A percentile compares a stretch with the other conserved stretches of the same genome.
phyloP scores from a whole-genome alignment of 2,888 invertebrate genomes.

The Ormyrus thymus region DNA sequence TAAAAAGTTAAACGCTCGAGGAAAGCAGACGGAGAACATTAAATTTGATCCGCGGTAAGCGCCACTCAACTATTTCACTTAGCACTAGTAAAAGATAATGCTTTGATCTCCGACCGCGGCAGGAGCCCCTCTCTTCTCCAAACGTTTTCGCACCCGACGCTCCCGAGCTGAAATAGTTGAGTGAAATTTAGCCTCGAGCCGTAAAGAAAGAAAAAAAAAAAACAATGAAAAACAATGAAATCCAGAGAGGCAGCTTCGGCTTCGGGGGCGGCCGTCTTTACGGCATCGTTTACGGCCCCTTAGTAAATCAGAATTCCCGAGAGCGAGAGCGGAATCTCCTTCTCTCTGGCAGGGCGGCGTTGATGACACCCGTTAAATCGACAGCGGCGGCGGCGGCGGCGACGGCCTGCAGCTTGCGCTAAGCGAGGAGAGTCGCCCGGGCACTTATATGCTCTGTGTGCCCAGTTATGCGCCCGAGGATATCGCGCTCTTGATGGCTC shows the following conservation, averaged over 20 bases:
- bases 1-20: too few species aligned
- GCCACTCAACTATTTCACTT: too few species aligned
- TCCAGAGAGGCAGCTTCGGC: background rate
- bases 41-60: too few species aligned
- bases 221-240: conserved; percentile 12
- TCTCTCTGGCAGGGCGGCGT: conserved; percentile 2
- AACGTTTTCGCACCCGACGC: background rate
- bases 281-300: conserved; percentile 34
- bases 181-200: background rate
- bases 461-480: conserved; percentile 36
- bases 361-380: conserved; percentile 52
- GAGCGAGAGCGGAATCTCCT: conserved; percentile 23
- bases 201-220: conserved; percentile 3
- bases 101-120: too few species aligned
- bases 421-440: conserved; percentile 13
- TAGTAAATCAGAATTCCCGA: conserved; percentile 48
- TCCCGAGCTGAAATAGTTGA: background rate
- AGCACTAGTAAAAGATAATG: too few species aligned
- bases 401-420: background rate
- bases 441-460: conserved; percentile 29
- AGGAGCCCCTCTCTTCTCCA: too few species aligned
- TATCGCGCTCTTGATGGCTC: conserved; percentile 44
- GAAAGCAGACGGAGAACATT: too few species aligned
- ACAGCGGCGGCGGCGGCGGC: conserved; percentile 1
- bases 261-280: conserved; percentile 14